Conservation (phyloP, 2,797 vertebrate species). For the Peromyscus nudipes region DNA sequence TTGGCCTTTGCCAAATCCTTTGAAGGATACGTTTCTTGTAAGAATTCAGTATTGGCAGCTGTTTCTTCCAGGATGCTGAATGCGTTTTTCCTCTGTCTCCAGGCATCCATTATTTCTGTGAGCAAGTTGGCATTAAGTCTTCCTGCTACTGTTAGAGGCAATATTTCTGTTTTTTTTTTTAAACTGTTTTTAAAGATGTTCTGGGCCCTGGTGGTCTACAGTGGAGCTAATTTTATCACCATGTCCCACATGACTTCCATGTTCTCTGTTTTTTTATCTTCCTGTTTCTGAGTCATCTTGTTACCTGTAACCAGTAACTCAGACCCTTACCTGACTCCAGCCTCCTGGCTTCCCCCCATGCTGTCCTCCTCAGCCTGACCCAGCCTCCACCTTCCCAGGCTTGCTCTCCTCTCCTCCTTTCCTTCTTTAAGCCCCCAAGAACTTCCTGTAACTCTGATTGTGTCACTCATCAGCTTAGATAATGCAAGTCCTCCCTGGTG, state of each 20-base stretch:
- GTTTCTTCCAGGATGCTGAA: slow-evolving; percentile 59
- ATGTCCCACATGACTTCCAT: neutral
- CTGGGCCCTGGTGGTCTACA: slow-evolving; percentile 46
- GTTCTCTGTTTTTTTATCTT: neutral
- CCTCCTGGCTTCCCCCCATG: neutral
- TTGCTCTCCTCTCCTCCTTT: neutral
- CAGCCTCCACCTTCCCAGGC: neutral
- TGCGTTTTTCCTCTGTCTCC: slow-evolving; percentile 53
- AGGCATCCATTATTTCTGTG: slow-evolving; percentile 49
- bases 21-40: slow-evolving; percentile 55
- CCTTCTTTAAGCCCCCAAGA: neutral
- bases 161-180: slow-evolving; percentile 41
- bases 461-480: slow-evolving; percentile 5
- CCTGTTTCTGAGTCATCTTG: neutral
- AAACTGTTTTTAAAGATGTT: slow-evolving; percentile 56
- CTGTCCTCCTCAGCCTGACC: neutral
- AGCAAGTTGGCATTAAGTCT: slow-evolving; percentile 62
- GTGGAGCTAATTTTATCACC: slow-evolving; percentile 65
- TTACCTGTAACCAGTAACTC: neutral
- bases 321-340: neutral
- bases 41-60: slow-evolving; percentile 61
- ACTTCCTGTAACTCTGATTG: slow-evolving; percentile 1
- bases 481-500: neutral
- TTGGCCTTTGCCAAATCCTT: slow-evolving; percentile 30
- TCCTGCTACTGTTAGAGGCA: slow-evolving; percentile 44